Evolutionary conservation across 2,797 vertebrate species (phyloP).

Genomic region (Gadopsis marmoratus): DNA sequence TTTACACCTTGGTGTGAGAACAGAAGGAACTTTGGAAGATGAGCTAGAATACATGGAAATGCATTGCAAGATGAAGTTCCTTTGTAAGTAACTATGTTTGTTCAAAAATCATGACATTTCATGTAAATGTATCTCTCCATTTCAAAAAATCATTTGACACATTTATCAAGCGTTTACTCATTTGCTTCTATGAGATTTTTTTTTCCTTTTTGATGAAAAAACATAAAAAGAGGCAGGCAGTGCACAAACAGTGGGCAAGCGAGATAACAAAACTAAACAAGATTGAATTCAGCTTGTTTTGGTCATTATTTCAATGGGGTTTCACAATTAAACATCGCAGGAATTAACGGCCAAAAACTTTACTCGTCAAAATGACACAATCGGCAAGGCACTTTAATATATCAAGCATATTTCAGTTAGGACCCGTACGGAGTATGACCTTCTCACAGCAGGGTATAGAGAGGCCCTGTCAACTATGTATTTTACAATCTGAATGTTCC

Average conservation of each 20-base stretch:
- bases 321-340: background rate
- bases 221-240: background rate
- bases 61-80: background rate
- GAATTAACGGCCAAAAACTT: background rate
- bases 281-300: background rate
- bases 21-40: background rate
- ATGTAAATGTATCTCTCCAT: background rate
- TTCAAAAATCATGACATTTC: background rate
- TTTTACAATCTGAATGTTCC: background rate
- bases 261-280: background rate
- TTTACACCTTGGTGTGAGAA: background rate
- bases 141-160: background rate
- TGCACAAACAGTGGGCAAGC: too few species aligned
- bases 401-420: constrained; percentile 1
- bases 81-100: background rate
- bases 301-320: background rate
- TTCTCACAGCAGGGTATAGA: background rate
- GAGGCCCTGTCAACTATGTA: background rate
- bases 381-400: background rate
- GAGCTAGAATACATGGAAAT: background rate
- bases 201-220: too few species aligned
- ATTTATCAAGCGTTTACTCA: background rate
- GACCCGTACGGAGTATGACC: background rate
- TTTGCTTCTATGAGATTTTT: background rate
- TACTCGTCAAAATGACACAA: background rate